Base-by-base conservation (phyloP, 2,888 invertebrate species). In the Amiota mariae region DNA sequence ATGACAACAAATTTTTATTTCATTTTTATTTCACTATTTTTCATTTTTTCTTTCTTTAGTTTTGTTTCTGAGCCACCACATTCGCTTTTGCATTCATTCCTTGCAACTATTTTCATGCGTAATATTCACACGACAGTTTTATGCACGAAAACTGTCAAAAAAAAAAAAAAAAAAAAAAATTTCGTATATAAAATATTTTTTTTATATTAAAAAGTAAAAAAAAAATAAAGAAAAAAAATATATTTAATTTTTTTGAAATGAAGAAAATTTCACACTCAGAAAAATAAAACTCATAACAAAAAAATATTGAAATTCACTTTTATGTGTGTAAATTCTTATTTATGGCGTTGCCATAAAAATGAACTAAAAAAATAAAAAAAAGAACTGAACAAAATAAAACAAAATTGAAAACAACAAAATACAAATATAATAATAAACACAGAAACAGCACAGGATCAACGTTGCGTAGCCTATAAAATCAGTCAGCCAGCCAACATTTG, bases 1-100 rank as follows among this genome's bases (percentile, higher is more conserved):
- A 84, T 84, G 51, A 36, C 67, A 51, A 15, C 13, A 66, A 15
- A 66, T 36, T 46, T 48, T 48, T n/a, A 48, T 15, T 48, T 66
- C 20, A 18, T 13, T 20, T 67, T 67, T 67, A 15, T 67, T 49
- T 13, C 24, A 36, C 20, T 8, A 13, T 24, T 67, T 67, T 51
- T 1, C 10, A 49, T 49, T 9, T 46, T 12, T 63, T 46, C 15
- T 61, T 61, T 61, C 61, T 20, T 24, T 61, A 6, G 6, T 66
- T 47, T 18, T 67, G 64, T 46, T 64, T n/a, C n/a, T 64, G 61
- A 10, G 47, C 3, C 24, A 51, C 36, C n/a, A n/a, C n/a, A n/a
- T n/a, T n/a, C n/a, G n/a, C n/a, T 6, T 67, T 11, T 24, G 12
- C 10, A 10, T 68, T 54, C 36, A 36, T 36, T 36, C 6, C 36